Base-by-base conservation (phyloP, 2,888 invertebrate genomes). In the Macaria liturata region DNA sequence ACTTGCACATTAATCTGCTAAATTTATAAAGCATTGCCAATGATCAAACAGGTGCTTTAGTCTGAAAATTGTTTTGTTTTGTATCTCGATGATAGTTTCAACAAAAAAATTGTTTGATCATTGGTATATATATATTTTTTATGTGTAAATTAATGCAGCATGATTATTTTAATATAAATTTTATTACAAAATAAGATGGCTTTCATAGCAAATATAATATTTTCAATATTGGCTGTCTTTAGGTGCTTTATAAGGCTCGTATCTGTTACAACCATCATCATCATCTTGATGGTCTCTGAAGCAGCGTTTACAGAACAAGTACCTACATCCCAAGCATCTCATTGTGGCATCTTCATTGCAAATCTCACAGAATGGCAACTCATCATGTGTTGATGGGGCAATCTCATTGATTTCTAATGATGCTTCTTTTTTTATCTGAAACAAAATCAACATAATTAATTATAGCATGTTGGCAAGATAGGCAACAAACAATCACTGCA, bases 281-380 rank as follows among this genome's bases (percentile, higher is more conserved):
- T 92, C 93, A 71, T 94, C 93, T 78, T 95, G 96, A 65, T 94
- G 95, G 70, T 96, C 95, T 45, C 85, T 84, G 74, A 94, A 97
- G 80, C 98, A 98, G 56, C 87, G 81, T 9, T 91, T 87, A 81
- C 98, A 98, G 81, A 96, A 98, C 6, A 97, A 87, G 80, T 98
- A 97, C 43, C 93, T 94, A 83, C 98, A 98, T 60, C 95, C 96
- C 46, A 93, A 83, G 77, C 98, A 98, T 50, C 95, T 90, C 64
- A 95, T 86, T 6, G 85, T 92, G 2, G 97, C 96, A 85, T 96
- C 95, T 76, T 95, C 95, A 80, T 97, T 97, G 79, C 98, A 98
- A 67, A 97, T 95, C 66, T 95, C 95, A 85, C 98, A 98, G 93
- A 96, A 96, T 3, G 96, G 96, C 47, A 97, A 86, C 74, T 96